Evolutionary conservation across 2,888 invertebrate genomes (phyloP).

Genomic region (Plebejus melissa): DNA sequence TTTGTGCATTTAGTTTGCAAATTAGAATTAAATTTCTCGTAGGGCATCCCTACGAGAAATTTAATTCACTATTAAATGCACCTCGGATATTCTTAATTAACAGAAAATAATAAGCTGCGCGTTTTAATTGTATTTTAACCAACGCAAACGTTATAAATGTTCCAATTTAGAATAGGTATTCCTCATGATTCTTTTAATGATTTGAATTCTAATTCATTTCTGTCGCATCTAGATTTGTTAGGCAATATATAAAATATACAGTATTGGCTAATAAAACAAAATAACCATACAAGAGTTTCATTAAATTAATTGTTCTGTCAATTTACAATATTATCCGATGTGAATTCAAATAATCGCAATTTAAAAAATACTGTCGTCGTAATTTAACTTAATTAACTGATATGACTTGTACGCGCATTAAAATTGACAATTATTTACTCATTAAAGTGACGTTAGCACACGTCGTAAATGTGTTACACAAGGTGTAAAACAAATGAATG

Average conservation of each 20-base stretch:
- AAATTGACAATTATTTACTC: not conserved
- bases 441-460: not conserved
- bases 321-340: not conserved
- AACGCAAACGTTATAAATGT: no score
- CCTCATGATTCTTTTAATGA: no score
- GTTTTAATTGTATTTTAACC: no score
- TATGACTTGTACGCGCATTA: not conserved
- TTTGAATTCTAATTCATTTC: no score
- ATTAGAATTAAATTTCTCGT: not conserved
- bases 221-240: no score
- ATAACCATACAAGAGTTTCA: no score
- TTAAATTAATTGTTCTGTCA: no score
- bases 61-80: not conserved
- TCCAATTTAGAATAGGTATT: no score
- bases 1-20: not conserved
- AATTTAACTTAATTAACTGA: not conserved
- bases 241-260: no score
- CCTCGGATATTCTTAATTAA: not conserved
- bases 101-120: not conserved
- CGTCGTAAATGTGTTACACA: not conserved
- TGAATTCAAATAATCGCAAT: not conserved
- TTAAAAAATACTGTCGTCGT: not conserved
- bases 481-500: not conserved
- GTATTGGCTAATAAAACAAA: no score
- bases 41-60: not conserved